phyloP scores from a whole-genome alignment of 2,113 vertebrate species.

The Pithys albifrons region DNA sequence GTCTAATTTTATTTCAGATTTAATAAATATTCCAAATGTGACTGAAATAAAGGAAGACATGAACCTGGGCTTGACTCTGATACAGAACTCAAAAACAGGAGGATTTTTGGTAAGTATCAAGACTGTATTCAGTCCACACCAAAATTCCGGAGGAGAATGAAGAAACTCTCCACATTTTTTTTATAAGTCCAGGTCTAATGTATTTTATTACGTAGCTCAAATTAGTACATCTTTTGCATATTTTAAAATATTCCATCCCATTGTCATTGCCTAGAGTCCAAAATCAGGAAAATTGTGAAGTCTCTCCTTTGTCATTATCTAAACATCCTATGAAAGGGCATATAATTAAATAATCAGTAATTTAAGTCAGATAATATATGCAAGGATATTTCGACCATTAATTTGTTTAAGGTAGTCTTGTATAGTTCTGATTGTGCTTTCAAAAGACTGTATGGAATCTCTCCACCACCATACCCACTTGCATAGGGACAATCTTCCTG shows the following conservation, averaged over 20 bases:
- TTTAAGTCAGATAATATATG: not conserved
- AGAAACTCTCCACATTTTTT: not conserved
- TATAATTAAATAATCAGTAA: not conserved
- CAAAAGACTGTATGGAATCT: not conserved
- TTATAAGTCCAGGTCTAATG: not conserved
- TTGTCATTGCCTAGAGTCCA: not conserved
- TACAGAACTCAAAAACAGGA: conserved; percentile 72
- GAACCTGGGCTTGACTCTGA: conserved; percentile 87
- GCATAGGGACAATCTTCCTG: not conserved
- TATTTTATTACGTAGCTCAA: not conserved
- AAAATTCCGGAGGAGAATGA: not conserved
- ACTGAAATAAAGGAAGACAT: conserved; percentile 83
- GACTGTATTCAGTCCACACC: not conserved
- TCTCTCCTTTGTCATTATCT: not conserved
- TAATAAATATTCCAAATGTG: conserved; percentile 81
- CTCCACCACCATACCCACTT: not conserved
- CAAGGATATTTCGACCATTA: not conserved
- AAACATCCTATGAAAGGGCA: not conserved
- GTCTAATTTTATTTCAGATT: conserved; percentile 73
- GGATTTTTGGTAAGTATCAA: conserved; percentile 82
- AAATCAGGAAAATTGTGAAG: not conserved
- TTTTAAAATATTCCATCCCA: not conserved
- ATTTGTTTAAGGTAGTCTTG: not conserved
- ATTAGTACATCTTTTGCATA: not conserved
- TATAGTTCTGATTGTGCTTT: not conserved